These are phyloP conservation scores for Drosophila kanapiae DNA, from an alignment of 1,140 invertebrate species.

Conservation along the genomic window DNA sequence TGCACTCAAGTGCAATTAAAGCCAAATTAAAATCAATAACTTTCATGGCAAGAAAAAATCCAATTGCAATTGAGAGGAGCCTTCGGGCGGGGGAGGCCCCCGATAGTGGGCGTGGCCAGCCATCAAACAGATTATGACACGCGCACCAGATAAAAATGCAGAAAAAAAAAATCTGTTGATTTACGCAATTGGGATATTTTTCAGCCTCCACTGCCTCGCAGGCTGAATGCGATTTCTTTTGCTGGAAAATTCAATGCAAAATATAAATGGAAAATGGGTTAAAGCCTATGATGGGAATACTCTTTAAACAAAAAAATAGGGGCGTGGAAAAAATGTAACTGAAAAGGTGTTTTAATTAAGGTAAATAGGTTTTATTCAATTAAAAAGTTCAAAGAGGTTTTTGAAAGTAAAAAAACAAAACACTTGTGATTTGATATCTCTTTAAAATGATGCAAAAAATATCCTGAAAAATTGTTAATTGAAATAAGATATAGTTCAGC, in stretches of 20 bases:
- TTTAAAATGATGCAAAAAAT: background rate
- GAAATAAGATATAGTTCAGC: background rate
- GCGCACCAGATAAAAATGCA: constrained; percentile 35
- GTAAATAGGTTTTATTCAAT: constrained; percentile 11
- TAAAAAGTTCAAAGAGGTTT: constrained; percentile 1
- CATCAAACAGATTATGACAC: constrained; percentile 78
- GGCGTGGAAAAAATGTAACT: background rate
- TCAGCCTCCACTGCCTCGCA: constrained; percentile 10
- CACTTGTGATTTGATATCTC: background rate
- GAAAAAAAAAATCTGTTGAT: constrained; percentile 57
- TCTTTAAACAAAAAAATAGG: constrained; percentile 7
- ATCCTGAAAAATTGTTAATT: background rate
- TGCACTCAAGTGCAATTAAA: constrained; percentile 81
- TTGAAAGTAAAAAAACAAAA: background rate
- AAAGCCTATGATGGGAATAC: constrained; percentile 12
- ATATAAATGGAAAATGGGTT: background rate
- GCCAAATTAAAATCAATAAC: constrained; percentile 81
- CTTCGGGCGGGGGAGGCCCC: background rate
- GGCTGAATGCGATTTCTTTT: constrained; percentile 36
- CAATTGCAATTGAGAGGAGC: constrained; percentile 10
- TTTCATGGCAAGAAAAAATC: constrained; percentile 53
- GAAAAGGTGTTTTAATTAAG: constrained; percentile 6
- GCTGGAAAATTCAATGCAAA: constrained; percentile 22
- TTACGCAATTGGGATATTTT: constrained; percentile 67
- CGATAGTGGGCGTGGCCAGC: constrained; percentile 26